phyloP scores from a whole-genome alignment of 2,888 invertebrate genomes.

The Drosophila atroscutellata region DNA sequence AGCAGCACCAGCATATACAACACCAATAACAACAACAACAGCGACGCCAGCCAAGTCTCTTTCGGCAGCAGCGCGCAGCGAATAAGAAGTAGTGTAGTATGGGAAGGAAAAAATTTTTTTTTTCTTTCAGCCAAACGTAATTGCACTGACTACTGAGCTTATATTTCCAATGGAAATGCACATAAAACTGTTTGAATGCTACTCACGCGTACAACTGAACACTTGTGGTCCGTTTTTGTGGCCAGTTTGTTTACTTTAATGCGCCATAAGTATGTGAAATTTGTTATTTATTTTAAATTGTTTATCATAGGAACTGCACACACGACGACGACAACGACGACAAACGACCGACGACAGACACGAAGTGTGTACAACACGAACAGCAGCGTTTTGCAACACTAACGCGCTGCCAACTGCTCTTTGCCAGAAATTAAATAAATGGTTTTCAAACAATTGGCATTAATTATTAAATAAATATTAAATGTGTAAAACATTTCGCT shows the following conservation, averaged over 20 bases:
- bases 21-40: constrained; percentile 49
- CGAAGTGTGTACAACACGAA: constrained; percentile 59
- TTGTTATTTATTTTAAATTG: constrained; percentile 74
- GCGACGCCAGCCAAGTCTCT: constrained; percentile 55
- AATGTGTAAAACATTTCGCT: too few relatives aligned
- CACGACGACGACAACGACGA: constrained; percentile 57
- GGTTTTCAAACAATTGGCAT: neutral
- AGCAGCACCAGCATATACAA: constrained; percentile 49
- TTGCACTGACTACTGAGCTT: constrained; percentile 53
- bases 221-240: constrained; percentile 47
- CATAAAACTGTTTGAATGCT: constrained; percentile 51
- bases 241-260: constrained; percentile 58
- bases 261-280: constrained; percentile 59
- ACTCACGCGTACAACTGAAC: constrained; percentile 68
- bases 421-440: neutral
- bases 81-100: constrained; percentile 60
- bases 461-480: neutral
- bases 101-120: constrained; percentile 59
- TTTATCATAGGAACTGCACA: constrained; percentile 75
- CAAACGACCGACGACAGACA: constrained; percentile 61
- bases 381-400: constrained; percentile 44
- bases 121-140: constrained; percentile 69
- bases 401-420: constrained; percentile 30
- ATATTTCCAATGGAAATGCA: constrained; percentile 47
- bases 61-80: constrained; percentile 59